phyloP scores from a whole-genome alignment of 2,888 invertebrate genomes.

The Ptychoptera contaminata region DNA sequence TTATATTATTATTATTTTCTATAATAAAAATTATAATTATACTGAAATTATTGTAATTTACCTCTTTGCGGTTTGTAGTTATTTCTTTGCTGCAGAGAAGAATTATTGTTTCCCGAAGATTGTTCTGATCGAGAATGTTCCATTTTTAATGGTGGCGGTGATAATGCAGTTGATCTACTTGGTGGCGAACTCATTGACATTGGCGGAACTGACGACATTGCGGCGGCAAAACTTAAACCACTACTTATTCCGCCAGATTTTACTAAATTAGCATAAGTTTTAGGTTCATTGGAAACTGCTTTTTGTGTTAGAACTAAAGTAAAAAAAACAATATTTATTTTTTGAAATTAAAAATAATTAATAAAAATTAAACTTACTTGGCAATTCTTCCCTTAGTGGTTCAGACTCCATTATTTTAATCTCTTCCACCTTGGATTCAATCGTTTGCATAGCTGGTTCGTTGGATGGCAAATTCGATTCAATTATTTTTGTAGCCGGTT shows the following conservation, averaged over 20 bases:
- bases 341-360: too few species aligned
- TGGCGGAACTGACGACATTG: conserved; percentile 10
- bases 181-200: conserved; percentile 1
- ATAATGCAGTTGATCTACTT: conserved; percentile 9
- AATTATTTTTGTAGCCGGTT: neutral
- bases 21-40: neutral
- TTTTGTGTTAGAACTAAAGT: conserved; percentile 16
- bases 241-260: conserved; percentile 31
- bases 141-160: conserved; percentile 12
- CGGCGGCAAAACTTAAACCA: conserved; percentile 11
- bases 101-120: conserved; percentile 18
- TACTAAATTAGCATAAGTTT: conserved; percentile 76
- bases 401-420: too few species aligned
- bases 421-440: too few species aligned
- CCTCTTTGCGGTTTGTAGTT: neutral
- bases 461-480: too few species aligned
- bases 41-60: neutral
- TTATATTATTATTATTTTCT: neutral
- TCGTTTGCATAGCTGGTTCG: too few species aligned
- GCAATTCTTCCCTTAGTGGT: too few species aligned
- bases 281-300: conserved; percentile 48
- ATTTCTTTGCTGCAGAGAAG: conserved; percentile 8
- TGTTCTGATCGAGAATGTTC: conserved; percentile 26
- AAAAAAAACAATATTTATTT: neutral
- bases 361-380: too few species aligned